Evolutionary conservation across 2,113 vertebrate species (phyloP).

Genomic region (Lophotis ruficrista): DNA sequence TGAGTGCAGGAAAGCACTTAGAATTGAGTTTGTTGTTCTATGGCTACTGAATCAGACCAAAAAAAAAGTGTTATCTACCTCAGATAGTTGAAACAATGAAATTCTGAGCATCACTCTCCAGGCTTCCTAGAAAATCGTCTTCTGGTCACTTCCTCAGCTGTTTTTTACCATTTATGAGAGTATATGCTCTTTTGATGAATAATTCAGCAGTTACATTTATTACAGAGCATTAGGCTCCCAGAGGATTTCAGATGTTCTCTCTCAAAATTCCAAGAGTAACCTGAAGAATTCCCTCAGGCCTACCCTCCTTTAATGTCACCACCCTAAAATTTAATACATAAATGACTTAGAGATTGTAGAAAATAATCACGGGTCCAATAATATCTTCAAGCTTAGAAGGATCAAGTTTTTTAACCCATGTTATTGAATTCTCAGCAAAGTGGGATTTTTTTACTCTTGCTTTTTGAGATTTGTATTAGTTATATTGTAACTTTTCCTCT

Average conservation of each 20-base stretch:
- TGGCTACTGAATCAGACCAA: neutral
- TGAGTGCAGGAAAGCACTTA: neutral
- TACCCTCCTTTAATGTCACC: neutral
- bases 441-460: neutral
- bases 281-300: neutral
- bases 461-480: neutral
- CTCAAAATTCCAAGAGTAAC: neutral
- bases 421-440: neutral
- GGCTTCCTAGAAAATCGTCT: neutral
- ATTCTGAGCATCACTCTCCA: neutral
- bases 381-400: neutral
- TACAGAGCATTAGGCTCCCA: neutral
- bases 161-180: neutral
- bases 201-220: constrained; percentile 10
- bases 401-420: neutral
- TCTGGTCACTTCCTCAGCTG: neutral
- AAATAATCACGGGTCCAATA: neutral
- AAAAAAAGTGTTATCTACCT: neutral
- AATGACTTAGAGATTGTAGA: neutral
- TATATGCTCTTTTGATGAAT: neutral
- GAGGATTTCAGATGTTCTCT: neutral
- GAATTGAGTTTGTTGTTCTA: neutral
- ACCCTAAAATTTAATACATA: neutral
- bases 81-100: neutral
- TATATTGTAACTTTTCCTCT: neutral